Percentiles rank a stretch among this genome's conserved stretches.
Conservation (phyloP, 2,797 vertebrate genomes). For the Halcyon leucocephala region DNA sequence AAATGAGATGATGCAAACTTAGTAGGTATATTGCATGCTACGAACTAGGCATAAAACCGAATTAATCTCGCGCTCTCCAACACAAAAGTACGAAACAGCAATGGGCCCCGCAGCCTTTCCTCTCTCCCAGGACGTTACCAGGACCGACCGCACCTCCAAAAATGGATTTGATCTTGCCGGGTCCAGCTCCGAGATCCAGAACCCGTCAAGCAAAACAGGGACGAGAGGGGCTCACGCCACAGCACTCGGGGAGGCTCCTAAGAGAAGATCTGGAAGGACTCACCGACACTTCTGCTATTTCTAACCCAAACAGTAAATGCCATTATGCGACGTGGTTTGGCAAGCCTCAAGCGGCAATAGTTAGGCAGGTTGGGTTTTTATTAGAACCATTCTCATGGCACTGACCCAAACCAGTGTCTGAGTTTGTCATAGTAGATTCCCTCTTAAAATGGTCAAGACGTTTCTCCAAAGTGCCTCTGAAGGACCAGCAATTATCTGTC, state of each 20-base stretch:
- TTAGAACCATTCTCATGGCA: not conserved
- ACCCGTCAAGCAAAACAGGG: not conserved
- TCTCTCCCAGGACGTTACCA: accelerated
- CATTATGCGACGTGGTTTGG: not conserved
- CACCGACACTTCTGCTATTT: not conserved
- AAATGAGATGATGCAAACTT: not conserved
- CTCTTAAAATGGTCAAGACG: not conserved
- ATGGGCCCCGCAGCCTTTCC: not conserved
- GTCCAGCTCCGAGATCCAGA: not conserved
- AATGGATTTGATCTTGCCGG: not conserved
- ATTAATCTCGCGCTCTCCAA: accelerated
- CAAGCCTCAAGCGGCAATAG: not conserved
- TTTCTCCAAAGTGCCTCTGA: not conserved
- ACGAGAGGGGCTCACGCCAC: accelerated
- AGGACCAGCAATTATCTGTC: not conserved
- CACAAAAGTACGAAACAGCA: accelerated
- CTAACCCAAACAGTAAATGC: not conserved
- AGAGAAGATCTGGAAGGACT: not conserved
- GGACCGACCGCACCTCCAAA: not conserved
- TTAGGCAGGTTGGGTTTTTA: slow-evolving; percentile 26
- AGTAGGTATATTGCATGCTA: not conserved
- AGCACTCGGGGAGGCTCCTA: not conserved
- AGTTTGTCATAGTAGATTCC: not conserved
- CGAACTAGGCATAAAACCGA: accelerated
- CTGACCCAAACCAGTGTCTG: not conserved